Evolutionary conservation across 2,888 invertebrate genomes (phyloP), one percentile per base, ranked within the genome.

Genomic region (Ctenicera cuprea): DNA sequence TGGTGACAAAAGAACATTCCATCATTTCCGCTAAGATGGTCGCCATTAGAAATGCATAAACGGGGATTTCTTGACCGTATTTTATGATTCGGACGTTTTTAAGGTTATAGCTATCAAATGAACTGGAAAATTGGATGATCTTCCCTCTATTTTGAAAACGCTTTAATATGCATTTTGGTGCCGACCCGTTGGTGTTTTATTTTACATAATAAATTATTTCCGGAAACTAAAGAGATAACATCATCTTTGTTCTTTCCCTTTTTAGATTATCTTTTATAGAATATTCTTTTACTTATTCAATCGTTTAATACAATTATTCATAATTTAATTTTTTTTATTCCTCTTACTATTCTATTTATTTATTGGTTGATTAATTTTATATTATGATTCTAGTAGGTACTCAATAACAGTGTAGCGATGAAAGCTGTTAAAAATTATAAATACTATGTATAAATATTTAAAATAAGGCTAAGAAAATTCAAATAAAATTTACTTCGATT

Each of bases 1-100:
- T 84, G 87, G 87, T 86, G 87, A 87, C 87, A 86, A 87, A 86
- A 87, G 86, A 86, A 84, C 87, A 84, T 84, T 88, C 86, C 86
- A 87, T 88, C 87, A 88, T 88, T 88, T 87, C 87, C 87, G 85
- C 84, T 81, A 81, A 83, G 83, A 84, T 83, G 82, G 84, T 77
- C 80, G 81, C 86, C 86, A 87, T 87, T 86, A 87, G 85, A 83
- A 85, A 86, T 86, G 85, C 86, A 85, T 85, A 86, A 86, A 86
- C 85, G 84, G 83, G 59, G 80, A 82, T 84, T 82, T 79, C 80
- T 80, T 79, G 81, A 79, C 80, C 80, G 80, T 84, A 82, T 83
- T 76, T 79, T 76, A 73, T 71, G 71, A 68, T 70, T 70, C 71
- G 72, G 81, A 81, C 82, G 80, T 80, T 82, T 82, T 81, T 82